Conservation (phyloP, 2,113 vertebrate species). For the Perognathus longimembris region DNA sequence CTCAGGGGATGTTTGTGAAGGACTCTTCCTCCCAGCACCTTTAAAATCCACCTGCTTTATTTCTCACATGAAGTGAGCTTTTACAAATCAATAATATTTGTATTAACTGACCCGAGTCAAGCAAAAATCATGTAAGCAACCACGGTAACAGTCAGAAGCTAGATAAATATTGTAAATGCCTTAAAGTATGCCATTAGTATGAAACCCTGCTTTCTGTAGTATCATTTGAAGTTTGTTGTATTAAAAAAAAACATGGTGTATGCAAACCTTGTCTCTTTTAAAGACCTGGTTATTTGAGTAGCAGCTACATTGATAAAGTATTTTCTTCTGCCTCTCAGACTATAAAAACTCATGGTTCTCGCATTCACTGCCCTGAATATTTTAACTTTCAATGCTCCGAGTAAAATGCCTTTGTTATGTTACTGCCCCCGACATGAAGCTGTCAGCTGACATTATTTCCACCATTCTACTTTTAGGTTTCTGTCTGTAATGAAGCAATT, state of each 20-base stretch:
- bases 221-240: too few species aligned
- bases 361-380: neutral
- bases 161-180: neutral
- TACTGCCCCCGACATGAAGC: neutral
- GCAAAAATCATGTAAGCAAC: neutral
- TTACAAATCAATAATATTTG: neutral
- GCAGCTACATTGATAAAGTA: neutral
- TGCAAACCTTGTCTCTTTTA: neutral
- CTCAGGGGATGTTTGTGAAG: neutral
- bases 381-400: neutral
- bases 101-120: neutral
- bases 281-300: neutral
- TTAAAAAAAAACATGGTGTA: neutral
- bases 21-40: neutral
- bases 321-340: neutral
- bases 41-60: neutral
- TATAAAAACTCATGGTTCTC: neutral
- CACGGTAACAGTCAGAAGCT: neutral
- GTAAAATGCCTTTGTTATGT: slow-evolving; percentile 17
- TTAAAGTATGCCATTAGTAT: neutral
- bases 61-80: neutral
- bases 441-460: slow-evolving; percentile 1
- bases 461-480: neutral
- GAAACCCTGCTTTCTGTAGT: neutral
- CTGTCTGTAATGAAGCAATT: neutral